Evolutionary conservation across 1,140 invertebrate species (phyloP), one percentile per base, ranked within the genome.

Genomic region (Drosophila pachea): DNA sequence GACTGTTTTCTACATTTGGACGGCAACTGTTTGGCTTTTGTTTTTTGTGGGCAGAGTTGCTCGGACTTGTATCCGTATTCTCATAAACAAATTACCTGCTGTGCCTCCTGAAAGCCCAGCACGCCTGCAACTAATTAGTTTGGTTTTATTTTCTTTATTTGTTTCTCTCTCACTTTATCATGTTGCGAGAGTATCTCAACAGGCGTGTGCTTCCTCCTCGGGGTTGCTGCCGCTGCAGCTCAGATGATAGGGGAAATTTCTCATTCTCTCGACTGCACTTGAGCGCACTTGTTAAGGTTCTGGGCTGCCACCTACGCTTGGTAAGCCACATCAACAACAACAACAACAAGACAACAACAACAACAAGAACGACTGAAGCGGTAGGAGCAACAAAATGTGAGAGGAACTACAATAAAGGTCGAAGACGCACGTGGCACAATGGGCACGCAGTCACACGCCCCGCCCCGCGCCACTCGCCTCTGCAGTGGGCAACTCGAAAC

Each of bases 401-500:
- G 35, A 16, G 12, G 5, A 59, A 59, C 38, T 56, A 38, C 40
- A 42, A 65, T 60, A 65, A 60, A 74, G 45, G 50, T 33, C 53
- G 60, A 63, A 75, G 71, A 61, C 78, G 83, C 78, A 55, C 78
- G 78, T 83, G 78, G 49, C 67, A 74, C 74, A 83, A 74, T 81
- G 73, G 64, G 67, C 74, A 77, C 59, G 58, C 53, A 64, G 49
- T 63, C 67, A 38, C 36, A 29, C 36, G 55, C 49, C 42, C 6
- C 12, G 5, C 8, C 9, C 36, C 36, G 4, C 5, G 5, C 8
- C 11, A 38, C 36, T 42, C 11, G 33, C 40, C 40, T 32, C 56
- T 59, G 65, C 70, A 60, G 63, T 73, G 78, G 68, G 68, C 78
- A 83, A 78, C 78, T 83, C 64, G 65, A 83, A 83, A 83, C 72